These are phyloP conservation scores for Coelinius sp. DNA, from an alignment of 2,888 invertebrate genomes.

Conservation along the genomic window DNA sequence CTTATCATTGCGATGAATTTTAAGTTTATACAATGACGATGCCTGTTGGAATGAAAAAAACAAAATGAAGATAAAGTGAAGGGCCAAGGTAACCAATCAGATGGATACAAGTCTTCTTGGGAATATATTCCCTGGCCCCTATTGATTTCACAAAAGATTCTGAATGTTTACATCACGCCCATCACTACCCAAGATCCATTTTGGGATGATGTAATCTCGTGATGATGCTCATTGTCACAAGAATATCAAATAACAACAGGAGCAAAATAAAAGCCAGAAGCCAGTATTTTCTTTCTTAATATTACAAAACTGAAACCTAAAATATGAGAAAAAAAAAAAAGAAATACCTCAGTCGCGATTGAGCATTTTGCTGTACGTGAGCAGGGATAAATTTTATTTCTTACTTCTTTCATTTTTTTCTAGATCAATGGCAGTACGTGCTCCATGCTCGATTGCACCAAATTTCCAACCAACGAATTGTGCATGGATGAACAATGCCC, in stretches of 20 bases:
- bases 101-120: no score
- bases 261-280: background rate
- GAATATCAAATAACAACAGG: background rate
- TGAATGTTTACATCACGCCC: no score
- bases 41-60: background rate
- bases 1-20: background rate
- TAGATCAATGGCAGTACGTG: conserved; percentile 21
- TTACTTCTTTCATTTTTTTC: conserved; percentile 5
- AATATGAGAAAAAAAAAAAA: background rate
- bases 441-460: conserved; percentile 24
- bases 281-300: no score
- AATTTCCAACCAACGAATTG: conserved; percentile 19
- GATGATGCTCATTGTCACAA: background rate
- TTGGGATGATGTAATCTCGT: no score
- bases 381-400: conserved; percentile 23
- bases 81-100: no score
- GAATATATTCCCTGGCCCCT: no score
- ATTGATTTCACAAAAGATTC: no score
- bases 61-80: background rate
- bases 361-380: background rate
- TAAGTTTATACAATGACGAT: background rate
- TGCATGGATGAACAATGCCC: conserved; percentile 10
- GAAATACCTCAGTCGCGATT: background rate
- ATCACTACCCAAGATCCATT: no score
- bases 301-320: background rate